Base-by-base conservation (phyloP, 2,113 vertebrate genomes). In the Fukomys damarensis region DNA sequence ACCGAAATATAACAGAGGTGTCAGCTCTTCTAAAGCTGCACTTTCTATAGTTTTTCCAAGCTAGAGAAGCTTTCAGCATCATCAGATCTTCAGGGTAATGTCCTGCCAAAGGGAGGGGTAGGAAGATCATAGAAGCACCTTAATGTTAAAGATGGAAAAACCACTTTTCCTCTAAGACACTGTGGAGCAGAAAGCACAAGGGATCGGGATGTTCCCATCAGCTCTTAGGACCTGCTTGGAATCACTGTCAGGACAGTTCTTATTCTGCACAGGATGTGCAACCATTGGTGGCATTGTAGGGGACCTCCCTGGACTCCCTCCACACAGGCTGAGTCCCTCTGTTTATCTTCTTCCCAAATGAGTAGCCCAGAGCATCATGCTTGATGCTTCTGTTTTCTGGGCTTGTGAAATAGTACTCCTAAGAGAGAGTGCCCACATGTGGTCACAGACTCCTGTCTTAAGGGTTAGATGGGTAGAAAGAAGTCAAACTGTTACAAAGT, bases 1-100 rank as follows among this genome's bases (percentile, higher is more conserved):
- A 93, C 85, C 56, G 84, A 97, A 98, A 97, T 95, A 95, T 86
- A 97, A 85, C 65, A 54, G 81, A 96, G 81, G 90, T 86, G 61
- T 95, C 90, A 95, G 77, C 88, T 94, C 81, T 95, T 95, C 88
- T 41, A 92, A 93, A 94, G 82, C 49, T 87, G 70, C 59, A 26
- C 93, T 96, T 97, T 68, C 88, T 35, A 70, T 76, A 38, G 54
- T 52, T 91, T 96, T 66, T 56, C 86, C 88, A 91, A 76, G 85
- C 96, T 96, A 79, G 94, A 94, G 87, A 94, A 65, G 81, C 56
- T 72, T 72, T 65, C 65, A 52, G 58, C 59, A 86, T 54, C 54
- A 30, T 86, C 76, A 82, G 11, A 68, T 79, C 43, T 83, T 87
- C 77, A 79, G 77, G 12, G 49, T 92, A 80, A 90, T 38, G 86